Conservation (phyloP, 2,888 invertebrate genomes). For the Spicauda simplicius region DNA sequence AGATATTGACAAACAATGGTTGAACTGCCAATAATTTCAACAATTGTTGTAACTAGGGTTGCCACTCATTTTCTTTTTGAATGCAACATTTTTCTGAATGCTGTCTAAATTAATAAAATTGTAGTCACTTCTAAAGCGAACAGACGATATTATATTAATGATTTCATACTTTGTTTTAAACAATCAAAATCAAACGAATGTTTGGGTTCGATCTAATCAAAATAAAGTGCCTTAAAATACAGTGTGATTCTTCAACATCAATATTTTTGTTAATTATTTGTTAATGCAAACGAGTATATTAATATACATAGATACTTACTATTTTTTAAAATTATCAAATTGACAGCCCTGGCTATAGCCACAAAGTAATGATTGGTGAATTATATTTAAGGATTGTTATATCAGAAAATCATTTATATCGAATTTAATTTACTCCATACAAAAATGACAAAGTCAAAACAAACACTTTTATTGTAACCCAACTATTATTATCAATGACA, state of each 20-base stretch:
- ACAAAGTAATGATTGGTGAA: slow-evolving; percentile 12
- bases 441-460: slow-evolving; percentile 17
- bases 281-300: no score
- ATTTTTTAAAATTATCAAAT: neutral
- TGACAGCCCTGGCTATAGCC: neutral
- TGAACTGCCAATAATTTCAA: slow-evolving; percentile 9
- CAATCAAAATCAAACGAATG: no score
- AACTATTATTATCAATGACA: slow-evolving; percentile 5
- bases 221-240: no score
- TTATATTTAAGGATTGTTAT: slow-evolving; percentile 18
- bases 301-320: no score
- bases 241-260: no score
- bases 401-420: slow-evolving; percentile 8
- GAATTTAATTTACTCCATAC: slow-evolving; percentile 20
- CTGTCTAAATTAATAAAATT: neutral
- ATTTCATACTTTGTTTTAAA: no score
- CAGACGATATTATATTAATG: no score
- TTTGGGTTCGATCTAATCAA: no score
- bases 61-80: neutral
- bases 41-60: neutral
- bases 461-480: slow-evolving; percentile 9
- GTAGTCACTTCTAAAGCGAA: no score
- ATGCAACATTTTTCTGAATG: neutral
- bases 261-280: no score
- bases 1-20: slow-evolving; percentile 5